A percentile compares a stretch with the other conserved stretches of the same genome.
These are phyloP conservation scores for Emydura subglobosa DNA, from an alignment of 2,113 vertebrate genomes.

Conservation along the genomic window DNA sequence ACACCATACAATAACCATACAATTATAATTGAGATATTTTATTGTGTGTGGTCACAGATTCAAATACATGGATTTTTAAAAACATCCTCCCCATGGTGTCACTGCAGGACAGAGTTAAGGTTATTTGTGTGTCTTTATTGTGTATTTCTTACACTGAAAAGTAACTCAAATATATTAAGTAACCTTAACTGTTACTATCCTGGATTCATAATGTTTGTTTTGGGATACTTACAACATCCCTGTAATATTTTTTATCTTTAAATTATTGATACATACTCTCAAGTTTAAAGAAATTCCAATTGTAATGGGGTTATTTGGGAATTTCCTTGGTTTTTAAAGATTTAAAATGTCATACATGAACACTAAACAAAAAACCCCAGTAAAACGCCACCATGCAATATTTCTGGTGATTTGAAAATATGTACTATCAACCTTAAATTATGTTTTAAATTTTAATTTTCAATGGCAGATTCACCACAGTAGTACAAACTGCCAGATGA, in stretches of 20 bases:
- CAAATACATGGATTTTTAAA: slow-evolving; percentile 72
- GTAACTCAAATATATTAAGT: too few relatives aligned
- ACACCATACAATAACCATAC: slow-evolving; percentile 49
- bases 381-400: not conserved
- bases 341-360: too few relatives aligned
- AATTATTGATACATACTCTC: not conserved
- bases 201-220: not conserved
- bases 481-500: not conserved
- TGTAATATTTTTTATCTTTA: not conserved
- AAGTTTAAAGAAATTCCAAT: not conserved
- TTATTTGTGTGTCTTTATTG: not conserved
- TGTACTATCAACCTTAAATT: not conserved
- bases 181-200: not conserved
- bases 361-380: not conserved
- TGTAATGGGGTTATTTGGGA: slow-evolving; percentile 1
- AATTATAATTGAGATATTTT: slow-evolving; percentile 69
- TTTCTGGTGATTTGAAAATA: not conserved
- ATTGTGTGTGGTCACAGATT: slow-evolving; percentile 68
- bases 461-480: not conserved
- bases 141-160: not conserved
- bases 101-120: not conserved
- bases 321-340: not conserved
- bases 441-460: not conserved
- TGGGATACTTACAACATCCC: not conserved
- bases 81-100: slow-evolving; percentile 50